Evolutionary conservation across 2,797 vertebrate species (phyloP), one percentile per base, ranked within the genome.

Genomic region (Silurus lanzhouensis): DNA sequence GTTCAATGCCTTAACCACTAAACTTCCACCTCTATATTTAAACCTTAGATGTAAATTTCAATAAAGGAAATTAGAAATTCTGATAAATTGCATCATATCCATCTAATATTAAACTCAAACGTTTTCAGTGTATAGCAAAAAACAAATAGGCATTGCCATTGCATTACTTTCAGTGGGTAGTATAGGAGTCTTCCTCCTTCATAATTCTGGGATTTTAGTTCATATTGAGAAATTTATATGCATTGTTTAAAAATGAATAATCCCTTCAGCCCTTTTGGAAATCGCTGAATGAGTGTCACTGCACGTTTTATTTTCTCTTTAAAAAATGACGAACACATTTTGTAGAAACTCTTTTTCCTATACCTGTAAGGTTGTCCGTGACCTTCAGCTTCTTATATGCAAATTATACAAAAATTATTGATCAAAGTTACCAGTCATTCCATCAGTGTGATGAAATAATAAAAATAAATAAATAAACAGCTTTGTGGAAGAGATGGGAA

Each of bases 331-430:
- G 79, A 52, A 81, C 60, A 79, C 82, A 58, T 78, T 13, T 61
- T 87, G 84, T 57, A 78, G 81, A 71, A 13, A 27, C 38, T 83
- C 31, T 68, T 81, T 61, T 25, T 83, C 22, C 19, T 70, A n/a
- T 76, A 20, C 48, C 25, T 6, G n/a, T 68, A 60, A 74, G 13
- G 22, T n/a, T 52, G 46, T 63, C 48, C n/a, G 84, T 93, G 93
- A 93, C 92, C 93, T 94, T 94, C 92, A 84, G 75, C 70, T n/a
- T n/a, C n/a, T n/a, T n/a, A n/a, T n/a, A n/a, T n/a, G n/a, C n/a
- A n/a, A n/a, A n/a, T n/a, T n/a, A n/a, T n/a, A n/a, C n/a, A n/a
- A n/a, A 76, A 57, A 58, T 31, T 0, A 58, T 57, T 19, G 15
- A 55, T 74, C 22, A n/a, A 15, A 15, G 46, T 52, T 75, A 27